Base-by-base conservation (phyloP, 2,797 vertebrate species). In the Simalia tracyae region DNA sequence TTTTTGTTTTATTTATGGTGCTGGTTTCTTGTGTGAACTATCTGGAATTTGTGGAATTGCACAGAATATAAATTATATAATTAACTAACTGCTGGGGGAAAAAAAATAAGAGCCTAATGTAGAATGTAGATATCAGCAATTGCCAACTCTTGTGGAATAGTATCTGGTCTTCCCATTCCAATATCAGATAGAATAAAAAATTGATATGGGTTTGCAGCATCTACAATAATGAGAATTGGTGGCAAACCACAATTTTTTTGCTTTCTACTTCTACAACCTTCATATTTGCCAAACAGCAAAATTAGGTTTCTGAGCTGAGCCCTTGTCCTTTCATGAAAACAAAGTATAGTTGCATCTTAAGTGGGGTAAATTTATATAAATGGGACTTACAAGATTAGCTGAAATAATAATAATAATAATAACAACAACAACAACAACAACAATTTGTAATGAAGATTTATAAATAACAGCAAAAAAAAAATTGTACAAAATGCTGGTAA, bases 391-490 rank as follows among this genome's bases (percentile, higher is more conserved):
- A 86, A 66, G 12, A 56, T 63, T 66, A 57, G 17, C n/a, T 36
- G 8, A 46, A 31, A 42, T 42, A 42, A 42, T 42, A 42, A 36
- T 36, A 36, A 2, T 36, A 36, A 42, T 0, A 42, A 42, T 0
- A 42, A 42, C 0, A 42, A 42, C 0, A 42, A 42, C n/a, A n/a
- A 42, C 3, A 42, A 42, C 3, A 42, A 42, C 0, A 42, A 42
- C 0, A 42, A 42, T 42, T 63, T 91, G 93, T 63, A 68, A 92
- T 92, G 88, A 94, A 87, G 31, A 4, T 72, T 72, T 60, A 12
- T 59, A 28, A 2, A 31, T 50, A 61, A n/a, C 31, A 64, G 28
- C 22, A 81, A 59, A 42, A 14, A 36, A 31, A 1, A 89, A 54
- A 36, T 10, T 12, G 63, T 28, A 28, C 10, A 10, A 66, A 66